Base-by-base conservation (phyloP, 2,888 invertebrate genomes). In the Horisme vitalbata region DNA sequence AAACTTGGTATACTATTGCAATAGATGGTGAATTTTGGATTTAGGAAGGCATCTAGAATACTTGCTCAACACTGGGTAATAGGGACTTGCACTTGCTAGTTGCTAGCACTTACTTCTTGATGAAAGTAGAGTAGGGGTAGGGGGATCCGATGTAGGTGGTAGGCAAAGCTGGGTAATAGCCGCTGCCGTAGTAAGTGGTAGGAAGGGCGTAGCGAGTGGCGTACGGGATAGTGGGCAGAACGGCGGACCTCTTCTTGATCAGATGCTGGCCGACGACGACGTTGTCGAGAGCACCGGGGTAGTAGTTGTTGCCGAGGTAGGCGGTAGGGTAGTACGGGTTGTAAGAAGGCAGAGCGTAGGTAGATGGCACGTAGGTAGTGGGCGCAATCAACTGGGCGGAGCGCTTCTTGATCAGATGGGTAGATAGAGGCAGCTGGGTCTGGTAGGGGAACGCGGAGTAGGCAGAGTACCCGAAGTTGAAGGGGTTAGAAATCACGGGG, bases 381-480 rank as follows among this genome's bases (percentile, higher is more conserved):
- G 67, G 60, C 6, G 54, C 27, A 13, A 55, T 27, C 37, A 55
- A 28, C 32, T 55, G 55, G 12, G 68, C 69, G 6, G 75, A 76
- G n/a, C 77, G 71, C 49, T 79, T 79, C 65, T 79, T 79, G 49
- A 79, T 79, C 21, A 71, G 63, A 44, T 79, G 79, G 8, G 69
- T n/a, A 6, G 53, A 13, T 41, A 75, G 55, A 20, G 79, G 75
- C 14, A 27, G 15, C 9, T 18, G 12, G 10, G 38, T 6, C 24
- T 30, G 23, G 38, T 37, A 48, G 9, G 45, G 41, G 18, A 41
- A 43, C 10, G 36, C 27, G 12, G 38, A 36, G 37, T 48, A 48
- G 13, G 23, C 24, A 6, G 41, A 18, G 49, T 35, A 34, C 15
- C 23, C 24, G 24, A 11, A 9, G 37, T 32, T 8, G 30, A 34